Base-by-base conservation (phyloP, 1,140 invertebrate species). In the Megalonaias nervosa region DNA sequence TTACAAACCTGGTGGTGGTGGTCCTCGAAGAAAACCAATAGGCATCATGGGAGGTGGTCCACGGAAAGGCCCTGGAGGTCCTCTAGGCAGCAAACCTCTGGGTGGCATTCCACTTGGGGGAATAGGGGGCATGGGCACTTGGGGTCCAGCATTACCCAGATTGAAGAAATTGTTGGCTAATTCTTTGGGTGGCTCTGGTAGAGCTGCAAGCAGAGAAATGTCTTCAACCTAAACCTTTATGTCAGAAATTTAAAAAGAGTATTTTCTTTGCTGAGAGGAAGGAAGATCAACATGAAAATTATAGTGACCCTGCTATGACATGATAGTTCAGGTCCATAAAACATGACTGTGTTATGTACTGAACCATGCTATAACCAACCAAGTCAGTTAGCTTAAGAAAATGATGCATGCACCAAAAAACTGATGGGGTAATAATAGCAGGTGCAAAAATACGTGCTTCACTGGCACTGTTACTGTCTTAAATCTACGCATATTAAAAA, bases 101-200 rank as follows among this genome's bases (percentile, higher is more conserved):
- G 74, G 81, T 21, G 81, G 80, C 77, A 82, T 77, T 21, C 38
- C 21, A 19, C 60, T 62, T 19, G 60, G 60, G 19, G 60, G 21
- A 19, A 19, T 21, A 17, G 60, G 74, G 60, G 69, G 69, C 62
- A 76, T 79, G 73, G 79, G 85, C 84, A 80, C 84, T 58, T 78
- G 81, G 23, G 82, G 86, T 67, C 84, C 88, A 65, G 84, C 81
- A 66, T 75, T 84, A 62, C 93, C 92, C 57, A 96, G 90, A 87
- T 96, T 96, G 90, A 96, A 96, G 91, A 95, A 96, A 86, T 96
- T 96, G 88, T 95, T 95, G 23, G 94, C 26, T 62, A 95, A 90
- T 90, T 95, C 94, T 86, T 94, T 93, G 1, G 96, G 95, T 0
- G 96, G 95, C 2, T 94, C 94, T 12, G 96, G 96, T 68, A 96